Base-by-base conservation (phyloP, 2,888 invertebrate genomes). In the Sialis fuliginosa region DNA sequence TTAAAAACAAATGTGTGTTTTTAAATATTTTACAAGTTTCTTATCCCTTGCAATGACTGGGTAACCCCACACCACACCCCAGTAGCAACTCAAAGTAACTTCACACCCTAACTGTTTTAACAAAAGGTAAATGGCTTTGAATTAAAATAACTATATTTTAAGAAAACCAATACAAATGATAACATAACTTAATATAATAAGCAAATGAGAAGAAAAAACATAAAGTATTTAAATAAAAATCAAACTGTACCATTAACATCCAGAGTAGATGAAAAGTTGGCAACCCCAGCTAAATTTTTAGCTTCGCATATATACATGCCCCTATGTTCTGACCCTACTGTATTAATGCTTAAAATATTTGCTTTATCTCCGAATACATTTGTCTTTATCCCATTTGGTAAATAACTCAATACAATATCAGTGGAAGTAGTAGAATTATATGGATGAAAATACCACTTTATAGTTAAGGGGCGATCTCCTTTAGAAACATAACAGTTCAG, bases 261-360 rank as follows among this genome's bases (percentile, higher is more conserved):
- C 58, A 82, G 67, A 54, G 66, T 65, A 49, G 77, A 72, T 49
- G 77, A 74, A 65, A 75, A 74, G 57, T 71, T 74, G 54, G 74
- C 71, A 58, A 66, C 69, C 49, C 82, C 81, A 61, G 79, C 80
- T 53, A 64, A 62, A 66, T 84, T 85, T 53, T 71, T 72, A 48
- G 81, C 84, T 54, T 73, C 71, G 65, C 86, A 87, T 44, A 81
- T 82, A 62, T 84, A 86, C 61, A 76, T 78, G 52, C 85, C 85
- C 42, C 77, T 73, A 63, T 85, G 81, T 54, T 73, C 72, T 48
- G 77, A 76, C 54, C 74, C 73, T 43, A 78, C 78, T 7, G 76
- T 70, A 53, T 77, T 75, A 52, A 83, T 79, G 54, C 72, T 75
- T 56, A 80, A 61, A 50, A 79, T 69, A 52, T 75, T 75, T 56